These are phyloP conservation scores for Poeciliopsis gracilis DNA, from an alignment of 2,797 vertebrate genomes.

Conservation along the genomic window DNA sequence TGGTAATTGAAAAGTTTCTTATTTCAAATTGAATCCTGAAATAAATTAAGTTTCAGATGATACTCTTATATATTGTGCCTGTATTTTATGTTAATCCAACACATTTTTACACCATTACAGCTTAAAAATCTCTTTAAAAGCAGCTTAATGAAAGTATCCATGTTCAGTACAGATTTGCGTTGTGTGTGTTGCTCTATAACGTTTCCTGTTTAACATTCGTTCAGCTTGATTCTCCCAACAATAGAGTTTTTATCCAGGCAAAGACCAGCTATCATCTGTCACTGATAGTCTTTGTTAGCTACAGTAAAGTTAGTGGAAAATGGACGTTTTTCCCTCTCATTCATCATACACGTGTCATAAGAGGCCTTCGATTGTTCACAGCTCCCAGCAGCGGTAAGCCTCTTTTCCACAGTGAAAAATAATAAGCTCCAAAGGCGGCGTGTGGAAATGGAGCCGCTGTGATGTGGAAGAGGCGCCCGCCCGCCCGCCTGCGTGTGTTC, in stretches of 20 bases:
- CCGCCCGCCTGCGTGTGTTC: constrained; percentile 66
- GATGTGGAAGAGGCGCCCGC: constrained; percentile 47
- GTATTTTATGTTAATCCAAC: neutral
- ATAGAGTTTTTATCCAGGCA: constrained; percentile 23
- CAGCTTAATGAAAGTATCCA: constrained; percentile 9
- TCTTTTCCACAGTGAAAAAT: constrained; percentile 56
- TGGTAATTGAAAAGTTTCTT: neutral
- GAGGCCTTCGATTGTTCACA: constrained; percentile 55
- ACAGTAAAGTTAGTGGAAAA: constrained; percentile 44
- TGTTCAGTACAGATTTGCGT: constrained; percentile 26
- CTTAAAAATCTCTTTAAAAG: constrained; percentile 17
- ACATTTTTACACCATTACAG: neutral
- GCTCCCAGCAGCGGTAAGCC: constrained; percentile 37
- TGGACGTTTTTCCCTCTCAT: constrained; percentile 56
- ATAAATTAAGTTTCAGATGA: neutral
- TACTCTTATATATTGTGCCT: neutral
- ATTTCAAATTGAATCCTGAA: neutral
- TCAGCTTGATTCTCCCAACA: constrained; percentile 11
- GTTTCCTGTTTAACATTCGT: constrained; percentile 10
- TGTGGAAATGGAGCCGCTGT: constrained; percentile 71
- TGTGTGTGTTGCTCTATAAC: constrained; percentile 32
- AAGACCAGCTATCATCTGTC: constrained; percentile 33
- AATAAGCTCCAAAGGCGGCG: constrained; percentile 62
- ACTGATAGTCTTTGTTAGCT: constrained; percentile 48
- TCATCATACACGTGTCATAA: constrained; percentile 62